Evolutionary conservation across 2,888 invertebrate genomes (phyloP).

Genomic region (Phortica okadai): DNA sequence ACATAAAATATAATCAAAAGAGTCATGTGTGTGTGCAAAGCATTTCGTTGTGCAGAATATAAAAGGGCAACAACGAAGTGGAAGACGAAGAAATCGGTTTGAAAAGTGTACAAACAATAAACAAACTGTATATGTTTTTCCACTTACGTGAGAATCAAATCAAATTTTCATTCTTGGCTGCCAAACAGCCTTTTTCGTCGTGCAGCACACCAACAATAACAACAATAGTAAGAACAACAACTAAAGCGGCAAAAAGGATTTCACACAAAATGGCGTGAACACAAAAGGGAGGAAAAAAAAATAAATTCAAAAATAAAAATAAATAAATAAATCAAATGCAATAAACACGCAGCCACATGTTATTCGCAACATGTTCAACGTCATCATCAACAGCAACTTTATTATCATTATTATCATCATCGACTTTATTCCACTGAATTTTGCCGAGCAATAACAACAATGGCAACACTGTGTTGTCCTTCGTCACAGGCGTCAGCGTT

Average conservation of each 20-base stretch:
- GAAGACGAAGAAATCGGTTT: neutral
- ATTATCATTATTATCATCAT: neutral
- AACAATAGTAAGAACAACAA: neutral
- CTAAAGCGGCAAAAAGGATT: neutral
- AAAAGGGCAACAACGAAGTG: neutral
- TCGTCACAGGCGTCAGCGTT: neutral
- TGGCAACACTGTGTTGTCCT: neutral
- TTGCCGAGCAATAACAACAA: neutral
- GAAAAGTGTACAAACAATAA: conserved; percentile 36
- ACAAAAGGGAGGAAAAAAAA: neutral
- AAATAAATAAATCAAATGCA: conserved; percentile 7
- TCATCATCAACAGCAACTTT: neutral
- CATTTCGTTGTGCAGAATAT: neutral
- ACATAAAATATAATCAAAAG: conserved; percentile 65
- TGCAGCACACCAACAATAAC: neutral
- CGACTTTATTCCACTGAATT: neutral
- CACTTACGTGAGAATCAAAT: conserved; percentile 61
- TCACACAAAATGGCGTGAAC: neutral
- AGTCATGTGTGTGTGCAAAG: conserved; percentile 25
- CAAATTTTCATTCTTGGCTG: conserved; percentile 42
- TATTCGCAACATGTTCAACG: neutral
- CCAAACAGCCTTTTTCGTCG: neutral
- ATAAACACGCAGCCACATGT: conserved; percentile 16
- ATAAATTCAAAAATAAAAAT: neutral
- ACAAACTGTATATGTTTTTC: conserved; percentile 52